Evolutionary conservation across 2,797 vertebrate species (phyloP).

Genomic region (Aulostomus chinensis): DNA sequence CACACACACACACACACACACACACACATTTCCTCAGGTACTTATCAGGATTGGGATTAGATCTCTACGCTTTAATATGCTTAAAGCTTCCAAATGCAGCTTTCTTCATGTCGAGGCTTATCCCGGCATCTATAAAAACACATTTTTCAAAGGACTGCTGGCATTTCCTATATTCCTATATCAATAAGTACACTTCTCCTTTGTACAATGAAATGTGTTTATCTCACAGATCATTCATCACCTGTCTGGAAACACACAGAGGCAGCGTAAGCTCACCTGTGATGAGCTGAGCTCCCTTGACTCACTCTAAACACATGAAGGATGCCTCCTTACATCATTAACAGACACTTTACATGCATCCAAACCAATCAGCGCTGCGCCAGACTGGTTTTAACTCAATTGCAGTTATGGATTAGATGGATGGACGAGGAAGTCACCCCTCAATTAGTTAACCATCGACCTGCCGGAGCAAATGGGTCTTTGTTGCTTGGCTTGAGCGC

Average conservation of each 20-base stretch:
- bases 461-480: conserved; percentile 61
- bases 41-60: conserved; percentile 59
- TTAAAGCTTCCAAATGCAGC: conserved; percentile 50
- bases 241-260: conserved; percentile 15
- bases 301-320: too few species aligned
- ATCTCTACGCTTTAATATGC: conserved; percentile 56
- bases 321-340: too few species aligned
- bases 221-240: conserved; percentile 42
- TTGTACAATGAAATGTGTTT: conserved; percentile 19
- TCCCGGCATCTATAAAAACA: conserved; percentile 46
- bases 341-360: not conserved
- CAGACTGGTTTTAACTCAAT: conserved; percentile 39
- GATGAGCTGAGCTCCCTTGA: conserved; percentile 28
- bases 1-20: conserved; percentile 2
- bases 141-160: conserved; percentile 36
- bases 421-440: conserved; percentile 37
- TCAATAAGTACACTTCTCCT: conserved; percentile 28
- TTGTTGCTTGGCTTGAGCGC: conserved; percentile 27
- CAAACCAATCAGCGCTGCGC: conserved; percentile 23
- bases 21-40: conserved; percentile 18
- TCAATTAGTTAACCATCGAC: conserved; percentile 74
- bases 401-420: conserved; percentile 35
- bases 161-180: conserved; percentile 26
- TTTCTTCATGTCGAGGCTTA: conserved; percentile 53
- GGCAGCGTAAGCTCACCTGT: conserved; percentile 29